Percentiles rank a stretch among this genome's conserved stretches.
These are phyloP conservation scores for Myocastor coypus DNA, from an alignment of 2,113 vertebrate genomes.

Conservation along the genomic window DNA sequence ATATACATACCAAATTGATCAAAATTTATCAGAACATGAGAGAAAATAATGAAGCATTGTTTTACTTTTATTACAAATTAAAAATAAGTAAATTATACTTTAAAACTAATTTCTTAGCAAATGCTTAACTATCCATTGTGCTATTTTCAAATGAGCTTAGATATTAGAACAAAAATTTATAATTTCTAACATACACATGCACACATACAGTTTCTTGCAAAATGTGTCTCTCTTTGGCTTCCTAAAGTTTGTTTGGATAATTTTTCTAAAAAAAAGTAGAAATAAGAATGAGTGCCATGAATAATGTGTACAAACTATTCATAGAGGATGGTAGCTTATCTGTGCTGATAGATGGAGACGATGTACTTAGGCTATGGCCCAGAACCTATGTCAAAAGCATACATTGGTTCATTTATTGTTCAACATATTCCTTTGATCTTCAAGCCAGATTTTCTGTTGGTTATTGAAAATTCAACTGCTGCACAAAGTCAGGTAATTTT, in stretches of 20 bases:
- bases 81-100: slow-evolving; percentile 51
- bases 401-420: not conserved
- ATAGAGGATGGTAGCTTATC: not conserved
- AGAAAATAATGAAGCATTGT: too few species aligned
- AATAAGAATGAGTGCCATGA: not conserved
- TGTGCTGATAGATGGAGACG: not conserved
- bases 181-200: not conserved
- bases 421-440: not conserved
- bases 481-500: not conserved
- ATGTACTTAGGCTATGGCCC: not conserved
- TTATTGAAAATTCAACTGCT: not conserved
- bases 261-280: not conserved
- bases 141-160: slow-evolving; percentile 69
- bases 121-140: slow-evolving; percentile 55
- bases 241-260: not conserved
- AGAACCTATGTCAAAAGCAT: not conserved
- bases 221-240: not conserved
- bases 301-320: not conserved
- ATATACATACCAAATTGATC: too few species aligned
- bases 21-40: too few species aligned
- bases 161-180: slow-evolving; percentile 60
- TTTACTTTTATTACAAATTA: slow-evolving; percentile 28
- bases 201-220: not conserved
- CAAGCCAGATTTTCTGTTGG: not conserved
- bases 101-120: slow-evolving; percentile 66